These are phyloP conservation scores for Timandra comae DNA, from an alignment of 2,888 invertebrate genomes.

Conservation along the genomic window DNA sequence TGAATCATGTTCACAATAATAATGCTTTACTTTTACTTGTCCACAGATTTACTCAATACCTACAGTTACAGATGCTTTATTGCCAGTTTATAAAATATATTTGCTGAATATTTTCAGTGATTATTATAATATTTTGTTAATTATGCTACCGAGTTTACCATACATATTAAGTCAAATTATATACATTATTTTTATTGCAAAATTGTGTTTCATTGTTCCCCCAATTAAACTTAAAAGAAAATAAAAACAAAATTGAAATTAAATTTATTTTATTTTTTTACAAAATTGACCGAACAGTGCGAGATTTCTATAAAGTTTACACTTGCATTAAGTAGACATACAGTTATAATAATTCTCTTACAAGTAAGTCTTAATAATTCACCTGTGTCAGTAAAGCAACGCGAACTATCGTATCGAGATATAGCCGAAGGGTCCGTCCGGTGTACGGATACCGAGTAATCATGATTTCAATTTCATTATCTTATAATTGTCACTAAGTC, in stretches of 20 bases:
- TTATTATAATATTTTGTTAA: slow-evolving; percentile 72
- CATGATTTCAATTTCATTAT: slow-evolving; percentile 62
- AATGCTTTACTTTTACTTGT: slow-evolving; percentile 22
- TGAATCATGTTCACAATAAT: too few species aligned
- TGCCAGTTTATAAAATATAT: slow-evolving; percentile 70
- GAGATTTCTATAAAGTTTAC: slow-evolving; percentile 77
- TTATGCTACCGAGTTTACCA: slow-evolving; percentile 72
- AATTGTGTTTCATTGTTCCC: slow-evolving; percentile 42
- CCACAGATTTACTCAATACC: slow-evolving; percentile 48
- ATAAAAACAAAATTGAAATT: slow-evolving; percentile 60
- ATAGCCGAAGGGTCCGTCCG: slow-evolving; percentile 39
- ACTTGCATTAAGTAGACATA: slow-evolving; percentile 77
- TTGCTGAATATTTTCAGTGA: slow-evolving; percentile 75
- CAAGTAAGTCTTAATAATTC: slow-evolving; percentile 72
- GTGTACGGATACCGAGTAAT: slow-evolving; percentile 62
- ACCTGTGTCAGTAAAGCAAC: slow-evolving; percentile 71
- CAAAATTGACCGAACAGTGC: slow-evolving; percentile 78
- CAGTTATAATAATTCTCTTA: slow-evolving; percentile 73
- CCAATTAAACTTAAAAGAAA: slow-evolving; percentile 22
- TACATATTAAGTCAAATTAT: slow-evolving; percentile 70
- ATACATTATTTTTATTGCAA: slow-evolving; percentile 75
- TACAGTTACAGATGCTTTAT: slow-evolving; percentile 67
- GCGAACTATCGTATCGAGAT: slow-evolving; percentile 43
- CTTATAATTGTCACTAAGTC: slow-evolving; percentile 68
- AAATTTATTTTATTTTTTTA: slow-evolving; percentile 74